Evolutionary conservation across 2,888 invertebrate species (phyloP).

Genomic region (Pseudoips prasinana): DNA sequence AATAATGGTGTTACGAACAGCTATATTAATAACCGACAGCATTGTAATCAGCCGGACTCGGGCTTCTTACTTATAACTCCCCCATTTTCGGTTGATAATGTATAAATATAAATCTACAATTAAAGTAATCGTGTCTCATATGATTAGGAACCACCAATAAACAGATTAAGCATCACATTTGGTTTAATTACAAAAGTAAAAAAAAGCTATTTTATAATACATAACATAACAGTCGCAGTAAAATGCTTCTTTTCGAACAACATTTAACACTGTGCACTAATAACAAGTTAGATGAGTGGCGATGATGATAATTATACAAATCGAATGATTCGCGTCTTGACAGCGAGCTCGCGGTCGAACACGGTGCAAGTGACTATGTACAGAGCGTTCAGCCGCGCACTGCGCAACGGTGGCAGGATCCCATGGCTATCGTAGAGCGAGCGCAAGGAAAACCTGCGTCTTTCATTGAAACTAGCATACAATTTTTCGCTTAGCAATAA

Average conservation of each 20-base stretch:
- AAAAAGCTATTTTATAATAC: constrained; percentile 75
- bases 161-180: constrained; percentile 63
- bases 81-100: no score
- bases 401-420: constrained; percentile 34
- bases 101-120: no score
- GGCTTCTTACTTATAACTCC: no score
- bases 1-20: no score
- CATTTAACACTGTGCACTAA: constrained; percentile 77
- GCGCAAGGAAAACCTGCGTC: constrained; percentile 7
- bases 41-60: no score
- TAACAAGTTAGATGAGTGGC: constrained; percentile 72
- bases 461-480: constrained; percentile 15
- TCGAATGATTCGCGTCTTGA: constrained; percentile 42
- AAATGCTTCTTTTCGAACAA: constrained; percentile 66
- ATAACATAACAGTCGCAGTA: constrained; percentile 77
- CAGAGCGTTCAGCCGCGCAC: constrained; percentile 55
- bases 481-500: constrained; percentile 50
- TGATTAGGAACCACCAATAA: constrained; percentile 51
- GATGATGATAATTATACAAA: constrained; percentile 45
- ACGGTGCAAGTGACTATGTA: constrained; percentile 63
- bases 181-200: constrained; percentile 74
- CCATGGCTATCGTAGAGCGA: constrained; percentile 9
- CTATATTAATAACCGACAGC: no score
- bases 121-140: no score
- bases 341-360: constrained; percentile 46